Evolutionary conservation across 2,797 vertebrate genomes (phyloP).

Genomic region (Artibeus lituratus): DNA sequence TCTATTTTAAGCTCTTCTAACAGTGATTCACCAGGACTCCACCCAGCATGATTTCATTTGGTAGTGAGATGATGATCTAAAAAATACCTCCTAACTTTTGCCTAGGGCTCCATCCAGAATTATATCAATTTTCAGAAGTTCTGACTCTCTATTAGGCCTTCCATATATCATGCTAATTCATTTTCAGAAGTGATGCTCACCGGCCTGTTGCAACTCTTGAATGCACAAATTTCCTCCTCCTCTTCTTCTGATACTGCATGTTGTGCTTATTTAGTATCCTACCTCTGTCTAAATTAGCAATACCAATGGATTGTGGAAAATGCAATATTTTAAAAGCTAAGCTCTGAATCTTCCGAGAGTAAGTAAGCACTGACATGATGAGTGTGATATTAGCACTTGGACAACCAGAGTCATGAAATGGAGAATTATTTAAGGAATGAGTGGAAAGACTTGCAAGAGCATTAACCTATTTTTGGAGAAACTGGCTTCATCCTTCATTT

Average conservation of each 20-base stretch:
- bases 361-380: neutral
- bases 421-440: conserved; percentile 39
- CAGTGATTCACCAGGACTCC: neutral
- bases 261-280: neutral
- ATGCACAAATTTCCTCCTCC: neutral
- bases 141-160: neutral
- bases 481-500: conserved; percentile 40
- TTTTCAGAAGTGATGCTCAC: neutral
- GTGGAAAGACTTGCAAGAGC: neutral
- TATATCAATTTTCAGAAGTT: neutral
- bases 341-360: neutral
- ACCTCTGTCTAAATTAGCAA: neutral
- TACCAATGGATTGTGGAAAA: neutral
- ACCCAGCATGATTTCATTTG: neutral
- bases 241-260: neutral
- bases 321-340: conserved; percentile 50
- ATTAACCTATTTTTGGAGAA: conserved; percentile 34
- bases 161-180: neutral
- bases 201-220: neutral
- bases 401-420: conserved; percentile 13
- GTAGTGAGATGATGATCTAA: neutral
- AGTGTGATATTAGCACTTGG: neutral
- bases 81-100: neutral
- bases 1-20: neutral
- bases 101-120: neutral